Percentiles rank a stretch among this genome's conserved stretches.
Conservation (phyloP, 2,888 invertebrate genomes). For the Eledone cirrhosa region DNA sequence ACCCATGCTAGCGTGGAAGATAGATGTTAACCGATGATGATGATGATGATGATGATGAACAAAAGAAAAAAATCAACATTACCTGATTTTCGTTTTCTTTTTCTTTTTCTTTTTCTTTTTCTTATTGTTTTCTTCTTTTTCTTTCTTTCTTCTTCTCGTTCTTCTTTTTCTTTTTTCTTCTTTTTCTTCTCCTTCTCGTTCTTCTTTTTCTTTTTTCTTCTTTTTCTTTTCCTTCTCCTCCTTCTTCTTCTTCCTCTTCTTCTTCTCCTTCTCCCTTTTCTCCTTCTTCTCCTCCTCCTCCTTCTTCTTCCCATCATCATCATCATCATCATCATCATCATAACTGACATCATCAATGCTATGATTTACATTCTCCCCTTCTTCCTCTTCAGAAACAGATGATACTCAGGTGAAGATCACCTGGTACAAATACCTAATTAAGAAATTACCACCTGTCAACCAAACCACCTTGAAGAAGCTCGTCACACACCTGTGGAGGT, state of each 20-base stretch:
- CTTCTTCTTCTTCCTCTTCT: constrained; percentile 36
- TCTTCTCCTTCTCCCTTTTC: constrained; percentile 31
- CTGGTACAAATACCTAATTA: constrained; percentile 72
- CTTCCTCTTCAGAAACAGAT: constrained; percentile 35
- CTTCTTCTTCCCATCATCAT: no score
- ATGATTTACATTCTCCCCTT: not conserved
- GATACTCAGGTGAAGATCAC: constrained; percentile 47
- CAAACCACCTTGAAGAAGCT: constrained; percentile 80
- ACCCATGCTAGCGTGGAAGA: no score
- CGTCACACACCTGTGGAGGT: constrained; percentile 77
- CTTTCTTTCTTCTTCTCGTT: no score
- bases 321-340: no score
- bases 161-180: constrained; percentile 22
- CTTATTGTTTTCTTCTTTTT: no score
- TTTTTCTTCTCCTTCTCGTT: constrained; percentile 33
- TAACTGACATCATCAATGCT: no score
- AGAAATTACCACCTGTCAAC: constrained; percentile 77
- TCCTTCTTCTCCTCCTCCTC: not conserved
- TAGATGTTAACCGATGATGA: no score
- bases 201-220: constrained; percentile 38
- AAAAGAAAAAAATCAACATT: no score
- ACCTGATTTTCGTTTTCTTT: no score
- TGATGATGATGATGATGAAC: no score
- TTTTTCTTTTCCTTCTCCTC: constrained; percentile 35
- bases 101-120: no score